phyloP scores from a whole-genome alignment of 2,888 invertebrate species.

The Amiota mariae region DNA sequence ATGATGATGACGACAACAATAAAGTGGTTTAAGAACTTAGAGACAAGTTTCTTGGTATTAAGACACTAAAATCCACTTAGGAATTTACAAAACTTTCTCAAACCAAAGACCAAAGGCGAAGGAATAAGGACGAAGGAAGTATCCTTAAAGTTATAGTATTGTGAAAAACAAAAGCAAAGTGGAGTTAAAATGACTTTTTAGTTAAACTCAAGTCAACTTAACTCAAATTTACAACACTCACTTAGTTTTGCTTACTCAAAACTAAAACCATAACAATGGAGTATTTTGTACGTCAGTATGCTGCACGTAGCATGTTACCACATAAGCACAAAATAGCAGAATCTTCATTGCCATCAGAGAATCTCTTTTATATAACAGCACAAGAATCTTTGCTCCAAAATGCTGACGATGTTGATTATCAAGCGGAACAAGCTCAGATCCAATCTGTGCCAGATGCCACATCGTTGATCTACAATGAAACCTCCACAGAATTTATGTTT shows the following conservation, averaged over 20 bases:
- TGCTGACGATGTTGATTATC: constrained; percentile 48
- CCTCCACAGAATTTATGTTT: constrained; percentile 42
- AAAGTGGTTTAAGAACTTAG: background rate
- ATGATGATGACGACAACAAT: background rate
- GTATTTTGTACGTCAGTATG: constrained; percentile 54
- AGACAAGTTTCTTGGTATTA: constrained; percentile 17
- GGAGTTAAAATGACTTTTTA: no score
- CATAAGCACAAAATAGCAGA: constrained; percentile 42
- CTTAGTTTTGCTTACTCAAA: no score
- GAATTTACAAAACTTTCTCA: constrained; percentile 1
- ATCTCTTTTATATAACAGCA: constrained; percentile 57
- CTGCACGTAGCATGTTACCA: constrained; percentile 51
- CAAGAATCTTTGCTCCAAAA: constrained; percentile 50
- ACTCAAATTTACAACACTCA: no score
- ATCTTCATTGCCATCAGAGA: constrained; percentile 35
- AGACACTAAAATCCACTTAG: constrained; percentile 36
- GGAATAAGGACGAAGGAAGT: background rate
- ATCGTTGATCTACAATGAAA: constrained; percentile 44
- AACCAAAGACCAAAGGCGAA: background rate
- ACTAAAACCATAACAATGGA: constrained; percentile 38
- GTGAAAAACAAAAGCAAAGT: background rate
- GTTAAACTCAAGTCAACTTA: no score
- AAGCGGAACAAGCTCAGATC: constrained; percentile 34
- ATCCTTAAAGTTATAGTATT: background rate
- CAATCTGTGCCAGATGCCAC: background rate